Conservation (phyloP, 2,888 invertebrate genomes). For the Tenthredo scrophulariae region DNA sequence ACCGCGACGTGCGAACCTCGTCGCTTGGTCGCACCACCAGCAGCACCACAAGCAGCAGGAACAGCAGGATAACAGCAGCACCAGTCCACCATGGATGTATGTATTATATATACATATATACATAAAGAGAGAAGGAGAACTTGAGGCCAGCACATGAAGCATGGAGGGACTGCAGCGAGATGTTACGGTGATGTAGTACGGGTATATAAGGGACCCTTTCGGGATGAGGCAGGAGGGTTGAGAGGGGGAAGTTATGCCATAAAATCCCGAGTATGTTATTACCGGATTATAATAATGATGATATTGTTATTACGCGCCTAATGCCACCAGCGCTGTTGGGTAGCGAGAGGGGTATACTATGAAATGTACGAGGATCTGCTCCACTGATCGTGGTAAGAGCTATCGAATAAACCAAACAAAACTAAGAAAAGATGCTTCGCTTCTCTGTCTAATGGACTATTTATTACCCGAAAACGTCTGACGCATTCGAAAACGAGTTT, state of each 20-base stretch:
- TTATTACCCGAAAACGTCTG: constrained; percentile 56
- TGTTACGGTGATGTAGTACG: constrained; percentile 48
- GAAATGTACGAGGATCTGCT: constrained; percentile 54
- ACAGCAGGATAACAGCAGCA: constrained; percentile 6
- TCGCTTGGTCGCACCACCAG: constrained; percentile 53
- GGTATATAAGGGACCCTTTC: constrained; percentile 47
- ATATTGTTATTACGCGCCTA: constrained; percentile 70
- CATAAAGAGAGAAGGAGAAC: constrained; percentile 20
- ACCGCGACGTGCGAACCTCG: constrained; percentile 54
- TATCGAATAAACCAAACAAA: constrained; percentile 56
- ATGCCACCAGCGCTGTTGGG: constrained; percentile 60
- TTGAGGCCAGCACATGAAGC: constrained; percentile 55
- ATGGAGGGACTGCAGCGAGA: constrained; percentile 40
- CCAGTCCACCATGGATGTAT: background rate
- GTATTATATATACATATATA: background rate
- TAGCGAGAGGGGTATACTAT: background rate
- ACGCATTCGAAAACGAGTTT: background rate
- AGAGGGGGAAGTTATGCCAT: constrained; percentile 57
- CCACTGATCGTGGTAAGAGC: constrained; percentile 38
- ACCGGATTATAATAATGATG: constrained; percentile 73
- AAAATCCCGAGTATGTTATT: constrained; percentile 68
- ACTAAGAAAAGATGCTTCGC: constrained; percentile 36
- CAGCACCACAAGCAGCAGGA: constrained; percentile 28
- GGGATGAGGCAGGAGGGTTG: constrained; percentile 39
- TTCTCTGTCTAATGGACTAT: constrained; percentile 64